Percentiles rank a stretch among this genome's conserved stretches.
phyloP scores from a whole-genome alignment of 1,140 invertebrate species.

The Acromyrmex heyeri region DNA sequence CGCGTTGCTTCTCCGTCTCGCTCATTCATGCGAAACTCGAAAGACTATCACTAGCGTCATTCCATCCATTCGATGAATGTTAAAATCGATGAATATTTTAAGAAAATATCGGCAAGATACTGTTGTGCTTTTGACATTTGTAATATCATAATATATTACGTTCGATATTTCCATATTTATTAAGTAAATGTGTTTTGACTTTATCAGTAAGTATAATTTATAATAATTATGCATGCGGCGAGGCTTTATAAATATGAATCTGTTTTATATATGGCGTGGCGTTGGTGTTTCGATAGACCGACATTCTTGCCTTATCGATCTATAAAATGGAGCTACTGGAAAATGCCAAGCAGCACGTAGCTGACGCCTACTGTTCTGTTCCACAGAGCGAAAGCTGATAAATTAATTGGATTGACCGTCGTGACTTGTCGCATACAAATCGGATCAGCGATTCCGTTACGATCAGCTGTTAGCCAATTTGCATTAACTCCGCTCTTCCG shows the following conservation, averaged over 20 bases:
- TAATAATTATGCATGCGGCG: background rate
- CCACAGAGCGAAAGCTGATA: conserved; percentile 83
- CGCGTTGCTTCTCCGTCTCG: background rate
- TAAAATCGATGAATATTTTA: conserved; percentile 69
- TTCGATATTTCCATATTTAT: conserved; percentile 4
- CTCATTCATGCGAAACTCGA: conserved; percentile 7
- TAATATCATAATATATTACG: background rate
- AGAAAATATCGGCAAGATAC: conserved; percentile 33
- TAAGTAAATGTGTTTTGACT: background rate
- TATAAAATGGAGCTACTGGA: background rate
- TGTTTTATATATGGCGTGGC: background rate
- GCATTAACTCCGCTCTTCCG: conserved; percentile 47
- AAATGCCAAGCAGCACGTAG: conserved; percentile 17
- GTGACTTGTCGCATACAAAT: conserved; percentile 85
- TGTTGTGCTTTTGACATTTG: background rate
- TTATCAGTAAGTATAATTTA: background rate
- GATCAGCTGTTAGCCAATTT: conserved; percentile 82
- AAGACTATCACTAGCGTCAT: conserved; percentile 22
- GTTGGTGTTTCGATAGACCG: background rate
- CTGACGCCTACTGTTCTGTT: conserved; percentile 41
- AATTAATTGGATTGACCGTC: conserved; percentile 86
- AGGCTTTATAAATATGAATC: background rate
- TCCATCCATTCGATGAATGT: conserved; percentile 26
- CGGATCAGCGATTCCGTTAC: conserved; percentile 84
- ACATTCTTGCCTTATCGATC: conserved; percentile 13